Evolutionary conservation across 2,113 vertebrate species (phyloP).

Genomic region (Apodemus speciosus): DNA sequence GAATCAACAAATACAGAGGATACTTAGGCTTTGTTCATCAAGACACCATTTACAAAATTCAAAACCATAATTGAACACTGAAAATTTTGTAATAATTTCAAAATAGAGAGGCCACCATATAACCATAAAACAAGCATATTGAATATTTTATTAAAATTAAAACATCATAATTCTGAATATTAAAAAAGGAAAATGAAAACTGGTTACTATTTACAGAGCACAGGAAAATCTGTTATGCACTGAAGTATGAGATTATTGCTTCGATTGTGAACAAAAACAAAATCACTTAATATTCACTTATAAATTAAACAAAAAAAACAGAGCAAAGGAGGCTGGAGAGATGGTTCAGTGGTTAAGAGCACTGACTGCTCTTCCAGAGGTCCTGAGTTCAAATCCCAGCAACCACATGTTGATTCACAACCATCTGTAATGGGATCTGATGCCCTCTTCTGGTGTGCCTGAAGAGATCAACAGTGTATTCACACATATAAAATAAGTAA

Average conservation of each 20-base stretch:
- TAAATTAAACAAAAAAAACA: background rate
- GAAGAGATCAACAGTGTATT: too few species aligned
- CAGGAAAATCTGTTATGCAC: background rate
- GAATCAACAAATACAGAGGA: background rate
- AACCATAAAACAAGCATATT: background rate
- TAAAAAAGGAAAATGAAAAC: background rate
- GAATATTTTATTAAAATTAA: conserved; percentile 29
- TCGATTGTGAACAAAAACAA: background rate
- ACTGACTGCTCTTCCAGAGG: too few species aligned
- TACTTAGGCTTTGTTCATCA: background rate
- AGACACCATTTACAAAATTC: conserved; percentile 28
- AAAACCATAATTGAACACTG: conserved; percentile 10
- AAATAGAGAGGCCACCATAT: background rate
- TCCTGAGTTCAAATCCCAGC: too few species aligned
- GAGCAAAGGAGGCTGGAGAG: background rate
- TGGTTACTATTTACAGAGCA: background rate
- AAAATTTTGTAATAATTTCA: conserved; percentile 1
- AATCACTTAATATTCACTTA: background rate
- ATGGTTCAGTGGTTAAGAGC: too few species aligned
- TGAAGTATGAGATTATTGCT: background rate
- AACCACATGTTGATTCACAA: too few species aligned
- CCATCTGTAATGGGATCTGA: too few species aligned
- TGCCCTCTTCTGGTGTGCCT: too few species aligned
- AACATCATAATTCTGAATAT: conserved; percentile 6
- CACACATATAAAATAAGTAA: too few species aligned